These are phyloP conservation scores for Mystacides longicornis DNA, from an alignment of 2,888 invertebrate species.

Conservation along the genomic window DNA sequence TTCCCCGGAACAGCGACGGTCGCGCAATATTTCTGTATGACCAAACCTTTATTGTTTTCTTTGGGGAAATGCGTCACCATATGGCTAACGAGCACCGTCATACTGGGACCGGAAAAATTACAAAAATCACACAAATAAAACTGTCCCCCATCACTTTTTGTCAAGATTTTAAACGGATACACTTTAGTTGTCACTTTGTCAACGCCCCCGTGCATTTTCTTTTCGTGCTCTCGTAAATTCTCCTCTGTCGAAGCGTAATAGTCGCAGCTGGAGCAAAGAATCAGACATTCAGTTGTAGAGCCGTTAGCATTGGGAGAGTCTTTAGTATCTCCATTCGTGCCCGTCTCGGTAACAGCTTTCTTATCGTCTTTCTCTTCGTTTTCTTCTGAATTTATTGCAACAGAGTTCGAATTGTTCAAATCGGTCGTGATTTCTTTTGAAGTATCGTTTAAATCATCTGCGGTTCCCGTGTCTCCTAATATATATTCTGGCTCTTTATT, in stretches of 20 bases:
- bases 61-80: constrained; percentile 4
- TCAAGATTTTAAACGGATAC: constrained; percentile 5
- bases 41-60: background rate
- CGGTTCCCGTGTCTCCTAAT: background rate
- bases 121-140: constrained; percentile 2
- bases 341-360: background rate
- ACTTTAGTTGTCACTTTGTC: background rate
- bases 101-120: background rate
- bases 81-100: background rate
- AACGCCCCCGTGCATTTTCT: background rate
- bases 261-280: background rate
- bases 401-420: background rate
- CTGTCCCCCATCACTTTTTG: background rate
- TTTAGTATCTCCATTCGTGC: background rate
- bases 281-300: background rate
- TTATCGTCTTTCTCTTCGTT: background rate
- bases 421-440: background rate
- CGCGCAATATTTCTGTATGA: background rate
- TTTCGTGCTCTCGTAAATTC: background rate
- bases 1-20: background rate
- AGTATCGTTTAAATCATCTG: background rate
- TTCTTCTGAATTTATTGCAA: background rate
- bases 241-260: constrained; percentile 5
- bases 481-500: background rate
- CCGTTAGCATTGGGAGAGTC: background rate